Base-by-base conservation (phyloP, 64 coral and sea anemone genomes). In the Acropora yongei region DNA sequence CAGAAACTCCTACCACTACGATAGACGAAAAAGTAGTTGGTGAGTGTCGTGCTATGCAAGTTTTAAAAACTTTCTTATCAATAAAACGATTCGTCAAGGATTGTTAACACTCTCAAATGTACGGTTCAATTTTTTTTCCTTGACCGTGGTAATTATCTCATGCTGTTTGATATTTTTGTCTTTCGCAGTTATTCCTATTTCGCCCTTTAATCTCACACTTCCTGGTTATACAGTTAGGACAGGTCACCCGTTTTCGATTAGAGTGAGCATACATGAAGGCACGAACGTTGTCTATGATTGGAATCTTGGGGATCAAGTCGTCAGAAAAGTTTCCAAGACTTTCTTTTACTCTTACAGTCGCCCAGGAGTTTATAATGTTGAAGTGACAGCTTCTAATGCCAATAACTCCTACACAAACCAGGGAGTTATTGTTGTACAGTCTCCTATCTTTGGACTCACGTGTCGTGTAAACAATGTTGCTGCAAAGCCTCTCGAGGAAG, bases 281-380 rank as follows among this genome's bases (percentile, higher is more conserved):
- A 79, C 75, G 18, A 58, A 65, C 3, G 76, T 93, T 2, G 5
- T 12, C n/a, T 93, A 93, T 57, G 58, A 13, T 18, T 93, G 91
- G 91, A 48, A 93, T 69, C 74, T 93, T 40, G 91, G 83, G 13
- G 39, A 87, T 43, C n/a, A 74, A n/a, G 58, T 74, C 1, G 3
- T 65, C 41, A 71, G 8, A 4, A 51, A 40, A 39, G 69, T 3
- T 45, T 6, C 7, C 4, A 49, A 42, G n/a, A n/a, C 9, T 18
- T 93, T 93, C 10, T 9, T 0, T 4, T 60, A 93, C 19, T 58
- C 39, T 10, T 93, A 93, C 68, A 40, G 79, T 19, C 17, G 39
- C 8, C 83, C 91, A 46, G 84, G 91, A 0, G 73, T 80, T 44
- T 93, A 93, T 19, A 48, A 47, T 19, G 66, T 93, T 8, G 39